A percentile compares a stretch with the other conserved stretches of the same genome.
These are phyloP conservation scores for Ochlodes sylvanus DNA, from an alignment of 2,888 invertebrate genomes.

Conservation along the genomic window DNA sequence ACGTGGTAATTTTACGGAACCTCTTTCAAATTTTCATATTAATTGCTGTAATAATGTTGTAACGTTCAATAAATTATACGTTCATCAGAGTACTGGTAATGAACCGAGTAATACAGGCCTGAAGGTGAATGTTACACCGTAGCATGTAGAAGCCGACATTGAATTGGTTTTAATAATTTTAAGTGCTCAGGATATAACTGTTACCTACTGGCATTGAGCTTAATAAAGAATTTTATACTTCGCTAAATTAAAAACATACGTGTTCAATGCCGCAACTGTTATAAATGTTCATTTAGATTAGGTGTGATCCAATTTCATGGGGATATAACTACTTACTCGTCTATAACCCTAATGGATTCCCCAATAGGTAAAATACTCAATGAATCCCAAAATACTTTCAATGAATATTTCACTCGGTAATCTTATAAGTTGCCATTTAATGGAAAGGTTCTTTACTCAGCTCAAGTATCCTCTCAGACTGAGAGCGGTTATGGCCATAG, in stretches of 20 bases:
- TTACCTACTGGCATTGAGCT: conserved; percentile 2
- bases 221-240: conserved; percentile 1
- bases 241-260: neutral
- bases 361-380: no score
- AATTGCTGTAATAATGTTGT: conserved; percentile 42
- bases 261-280: neutral
- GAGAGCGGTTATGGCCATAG: no score
- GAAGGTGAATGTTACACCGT: conserved; percentile 23
- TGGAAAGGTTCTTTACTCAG: no score
- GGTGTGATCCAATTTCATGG: neutral
- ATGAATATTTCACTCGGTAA: no score
- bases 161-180: conserved; percentile 26
- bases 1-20: conserved; percentile 45
- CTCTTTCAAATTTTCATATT: conserved; percentile 43
- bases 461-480: no score
- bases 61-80: conserved; percentile 32
- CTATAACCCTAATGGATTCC: no score
- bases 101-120: neutral
- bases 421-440: no score
- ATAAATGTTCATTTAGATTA: neutral
- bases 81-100: conserved; percentile 7
- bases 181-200: conserved; percentile 16
- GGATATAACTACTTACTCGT: neutral
- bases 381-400: no score
- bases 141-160: conserved; percentile 17